Evolutionary conservation across 2,113 vertebrate genomes (phyloP).

Genomic region (Sphyrna mokarran): DNA sequence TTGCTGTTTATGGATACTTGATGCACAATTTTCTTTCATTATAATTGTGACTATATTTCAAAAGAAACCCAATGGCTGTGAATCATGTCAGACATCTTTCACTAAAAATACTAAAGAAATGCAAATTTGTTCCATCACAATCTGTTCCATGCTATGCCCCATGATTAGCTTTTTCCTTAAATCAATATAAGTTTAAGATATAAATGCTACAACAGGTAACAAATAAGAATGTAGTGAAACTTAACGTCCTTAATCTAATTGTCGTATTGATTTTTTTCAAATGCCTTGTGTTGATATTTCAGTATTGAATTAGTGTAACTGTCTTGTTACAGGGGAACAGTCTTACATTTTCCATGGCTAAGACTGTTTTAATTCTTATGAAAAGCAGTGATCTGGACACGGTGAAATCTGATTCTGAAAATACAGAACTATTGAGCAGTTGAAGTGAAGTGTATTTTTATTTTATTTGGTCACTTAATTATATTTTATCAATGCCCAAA

Average conservation of each 20-base stretch:
- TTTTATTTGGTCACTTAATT: not conserved
- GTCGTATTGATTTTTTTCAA: not conserved
- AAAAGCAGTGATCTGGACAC: not conserved
- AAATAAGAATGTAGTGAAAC: not conserved
- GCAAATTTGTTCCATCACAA: not conserved
- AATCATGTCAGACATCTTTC: not conserved
- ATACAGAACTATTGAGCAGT: not conserved
- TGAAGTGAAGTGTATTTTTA: not conserved
- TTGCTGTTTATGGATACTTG: not conserved
- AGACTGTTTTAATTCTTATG: not conserved
- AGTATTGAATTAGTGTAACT: not conserved
- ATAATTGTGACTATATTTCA: not conserved
- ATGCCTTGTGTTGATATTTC: not conserved
- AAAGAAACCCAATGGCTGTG: not conserved
- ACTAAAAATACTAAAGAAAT: not conserved
- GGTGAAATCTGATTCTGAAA: not conserved
- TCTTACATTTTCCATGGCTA: not conserved
- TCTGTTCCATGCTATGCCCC: not conserved
- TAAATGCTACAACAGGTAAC: too few species aligned
- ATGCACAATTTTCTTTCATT: not conserved
- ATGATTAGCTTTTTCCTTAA: not conserved
- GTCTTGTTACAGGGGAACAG: not conserved
- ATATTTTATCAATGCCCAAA: not conserved
- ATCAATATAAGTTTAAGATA: not conserved
- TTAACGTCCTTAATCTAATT: not conserved